phyloP scores from a whole-genome alignment of 2,888 invertebrate genomes.

The Bhutanitis thaidina region DNA sequence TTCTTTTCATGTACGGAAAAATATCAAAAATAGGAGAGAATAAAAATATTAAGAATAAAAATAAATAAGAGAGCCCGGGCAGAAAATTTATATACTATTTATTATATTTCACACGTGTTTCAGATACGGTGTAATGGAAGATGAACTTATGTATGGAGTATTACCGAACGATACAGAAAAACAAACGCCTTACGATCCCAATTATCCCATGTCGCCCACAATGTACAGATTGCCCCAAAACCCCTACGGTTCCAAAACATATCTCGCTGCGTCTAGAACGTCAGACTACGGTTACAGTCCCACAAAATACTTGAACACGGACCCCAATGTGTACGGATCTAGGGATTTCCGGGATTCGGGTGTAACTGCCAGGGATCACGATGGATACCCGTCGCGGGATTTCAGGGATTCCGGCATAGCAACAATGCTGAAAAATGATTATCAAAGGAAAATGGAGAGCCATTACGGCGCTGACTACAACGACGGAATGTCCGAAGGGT shows the following conservation, averaged over 20 bases:
- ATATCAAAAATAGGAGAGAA: too few species aligned
- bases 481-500: slow-evolving; percentile 84
- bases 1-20: too few species aligned
- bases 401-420: slow-evolving; percentile 72
- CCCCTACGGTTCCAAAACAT: slow-evolving; percentile 74
- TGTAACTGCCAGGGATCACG: slow-evolving; percentile 62
- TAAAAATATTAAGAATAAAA: too few species aligned
- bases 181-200: slow-evolving; percentile 69
- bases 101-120: too few species aligned
- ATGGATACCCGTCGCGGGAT: slow-evolving; percentile 65
- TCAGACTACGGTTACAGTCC: slow-evolving; percentile 75
- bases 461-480: slow-evolving; percentile 75
- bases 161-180: slow-evolving; percentile 63
- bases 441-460: slow-evolving; percentile 71
- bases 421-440: slow-evolving; percentile 75
- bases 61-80: too few species aligned
- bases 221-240: slow-evolving; percentile 69
- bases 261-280: slow-evolving; percentile 56
- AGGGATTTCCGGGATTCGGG: slow-evolving; percentile 60
- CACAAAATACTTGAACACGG: slow-evolving; percentile 62
- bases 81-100: too few species aligned
- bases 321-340: slow-evolving; percentile 61
- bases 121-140: slow-evolving; percentile 73
- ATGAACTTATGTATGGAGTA: slow-evolving; percentile 70
- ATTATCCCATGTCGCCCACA: slow-evolving; percentile 71